Base-by-base conservation (phyloP, 2,888 invertebrate species). In the Cerastoderma edule region DNA sequence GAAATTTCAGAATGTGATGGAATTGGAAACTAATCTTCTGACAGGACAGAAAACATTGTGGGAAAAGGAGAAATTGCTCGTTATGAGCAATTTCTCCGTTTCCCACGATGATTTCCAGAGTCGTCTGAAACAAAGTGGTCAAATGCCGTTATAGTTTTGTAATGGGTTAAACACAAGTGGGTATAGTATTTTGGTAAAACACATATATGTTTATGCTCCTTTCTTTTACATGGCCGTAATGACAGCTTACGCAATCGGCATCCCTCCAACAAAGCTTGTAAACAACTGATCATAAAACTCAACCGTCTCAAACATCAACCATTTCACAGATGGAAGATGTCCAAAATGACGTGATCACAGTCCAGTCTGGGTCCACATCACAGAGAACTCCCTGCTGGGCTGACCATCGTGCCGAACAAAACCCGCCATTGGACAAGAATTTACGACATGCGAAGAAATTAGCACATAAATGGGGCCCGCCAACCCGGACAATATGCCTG, bases 401-500 rank as follows among this genome's bases (percentile, higher is more conserved):
- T 22, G 56, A 28, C 56, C 56, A 30, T 30, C 19, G 30, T 27
- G 56, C 56, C 56, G 30, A 30, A 56, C 56, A 56, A 56, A 28
- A 24, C 8, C 16, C 16, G 24, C 30, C 56, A 56, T 30, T 56
- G 56, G 56, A 56, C 56, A 19, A 13, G 30, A 56, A 56, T 56
- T 56, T 56, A 56, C 56, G 56, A 56, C 30, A 13, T 22, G 30
- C 30, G 30, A 28, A 56, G 27, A 30, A 56, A 56, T 56, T 28
- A 30, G 56, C 24, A 19, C 56, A 30, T 56, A 24, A 56, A 56
- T 56, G 30, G 22, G 13, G 27, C 10, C 56, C 56, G 56, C 56
- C 56, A 56, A 30, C 56, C 10, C 30, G 56, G 56, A 19, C 56
- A 56, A 56, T 56, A 56, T 56, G 56, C 56, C 30, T 2, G 56